These are phyloP conservation scores for Callionymus lyra DNA, from an alignment of 2,113 vertebrate genomes.

Conservation along the genomic window DNA sequence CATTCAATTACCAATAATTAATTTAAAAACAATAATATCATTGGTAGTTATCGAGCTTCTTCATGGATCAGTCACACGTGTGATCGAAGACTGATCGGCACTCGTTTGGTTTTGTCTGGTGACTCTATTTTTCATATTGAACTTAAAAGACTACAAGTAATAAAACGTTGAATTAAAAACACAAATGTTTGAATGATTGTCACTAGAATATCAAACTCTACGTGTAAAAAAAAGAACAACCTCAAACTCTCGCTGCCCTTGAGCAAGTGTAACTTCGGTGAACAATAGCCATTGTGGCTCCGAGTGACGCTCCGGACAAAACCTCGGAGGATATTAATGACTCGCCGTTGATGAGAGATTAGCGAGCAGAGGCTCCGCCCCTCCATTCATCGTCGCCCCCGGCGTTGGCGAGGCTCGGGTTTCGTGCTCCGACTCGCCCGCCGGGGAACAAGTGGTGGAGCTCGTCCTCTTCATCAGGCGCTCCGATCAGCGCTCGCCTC, in stretches of 20 bases:
- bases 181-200: too few relatives aligned
- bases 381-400: constrained; percentile 47
- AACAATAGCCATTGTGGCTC: constrained; percentile 36
- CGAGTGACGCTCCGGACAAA: constrained; percentile 34
- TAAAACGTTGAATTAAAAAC: too few relatives aligned
- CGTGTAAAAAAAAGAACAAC: too few relatives aligned
- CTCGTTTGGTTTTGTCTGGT: too few relatives aligned
- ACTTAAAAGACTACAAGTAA: too few relatives aligned
- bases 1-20: too few relatives aligned
- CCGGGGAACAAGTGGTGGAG: constrained; percentile 29
- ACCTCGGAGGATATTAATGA: constrained; percentile 35
- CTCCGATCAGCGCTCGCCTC: constrained; percentile 47
- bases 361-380: constrained; percentile 31
- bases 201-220: too few relatives aligned
- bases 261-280: constrained; percentile 11
- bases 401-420: constrained; percentile 23
- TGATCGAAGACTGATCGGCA: too few relatives aligned
- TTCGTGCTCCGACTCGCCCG: constrained; percentile 23
- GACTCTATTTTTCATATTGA: too few relatives aligned
- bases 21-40: too few relatives aligned
- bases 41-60: too few relatives aligned
- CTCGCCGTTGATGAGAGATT: constrained; percentile 44
- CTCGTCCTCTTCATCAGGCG: constrained; percentile 38
- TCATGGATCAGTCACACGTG: too few relatives aligned
- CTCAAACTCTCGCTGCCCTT: constrained; percentile 1